A percentile compares a stretch with the other conserved stretches of the same genome.
Conservation (phyloP, 2,797 vertebrate genomes). For the Loriculus beryllinus region DNA sequence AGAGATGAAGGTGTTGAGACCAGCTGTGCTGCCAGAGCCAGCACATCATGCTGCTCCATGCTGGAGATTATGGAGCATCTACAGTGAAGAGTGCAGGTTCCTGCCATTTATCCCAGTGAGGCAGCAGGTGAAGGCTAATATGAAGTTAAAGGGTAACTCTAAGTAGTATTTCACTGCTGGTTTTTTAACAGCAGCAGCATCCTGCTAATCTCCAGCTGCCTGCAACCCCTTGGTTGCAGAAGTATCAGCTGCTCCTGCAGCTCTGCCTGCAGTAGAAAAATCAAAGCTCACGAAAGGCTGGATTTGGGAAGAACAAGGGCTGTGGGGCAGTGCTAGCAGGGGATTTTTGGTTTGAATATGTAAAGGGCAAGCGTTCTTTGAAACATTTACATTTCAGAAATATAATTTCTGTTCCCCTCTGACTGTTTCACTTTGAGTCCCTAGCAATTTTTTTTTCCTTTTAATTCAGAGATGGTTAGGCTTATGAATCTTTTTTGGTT, state of each 20-base stretch:
- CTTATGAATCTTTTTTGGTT: not conserved
- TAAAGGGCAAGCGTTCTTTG: not conserved
- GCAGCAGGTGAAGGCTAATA: not conserved
- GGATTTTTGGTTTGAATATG: not conserved
- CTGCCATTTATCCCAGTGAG: not conserved
- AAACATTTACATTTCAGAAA: not conserved
- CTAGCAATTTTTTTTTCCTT: not conserved
- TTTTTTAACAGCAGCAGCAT: not conserved
- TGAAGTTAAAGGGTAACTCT: not conserved
- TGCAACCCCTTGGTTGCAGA: not conserved
- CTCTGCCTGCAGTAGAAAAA: not conserved
- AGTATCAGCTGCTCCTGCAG: not conserved
- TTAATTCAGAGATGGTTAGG: not conserved
- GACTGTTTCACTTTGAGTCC: not conserved
- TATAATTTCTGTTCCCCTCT: not conserved
- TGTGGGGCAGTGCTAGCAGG: not conserved
- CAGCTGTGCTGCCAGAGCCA: not conserved
- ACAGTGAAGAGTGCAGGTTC: not conserved
- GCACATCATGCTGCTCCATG: accelerated
- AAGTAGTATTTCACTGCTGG: not conserved
- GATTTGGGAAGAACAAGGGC: not conserved
- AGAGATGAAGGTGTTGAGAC: not conserved
- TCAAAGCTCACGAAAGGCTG: not conserved
- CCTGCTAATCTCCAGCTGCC: not conserved
- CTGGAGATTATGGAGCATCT: not conserved